Percentiles rank a stretch among this genome's conserved stretches.
Conservation (phyloP, 2,888 invertebrate genomes). For the Celastrina argiolus region DNA sequence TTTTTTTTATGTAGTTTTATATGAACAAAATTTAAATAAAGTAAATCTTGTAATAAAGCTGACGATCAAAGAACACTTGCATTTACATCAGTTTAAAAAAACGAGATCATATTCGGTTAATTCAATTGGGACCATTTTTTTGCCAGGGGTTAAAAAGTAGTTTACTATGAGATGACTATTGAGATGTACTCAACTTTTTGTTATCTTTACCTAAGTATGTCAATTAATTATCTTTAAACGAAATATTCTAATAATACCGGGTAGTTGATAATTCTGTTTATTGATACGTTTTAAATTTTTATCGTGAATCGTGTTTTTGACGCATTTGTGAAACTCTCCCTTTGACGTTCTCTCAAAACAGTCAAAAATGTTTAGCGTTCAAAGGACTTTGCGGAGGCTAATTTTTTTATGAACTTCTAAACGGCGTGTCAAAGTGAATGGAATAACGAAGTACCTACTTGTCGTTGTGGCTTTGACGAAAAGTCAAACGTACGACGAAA, state of each 20-base stretch:
- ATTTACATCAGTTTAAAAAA: too few relatives aligned
- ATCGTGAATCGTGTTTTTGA: background rate
- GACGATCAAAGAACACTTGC: too few relatives aligned
- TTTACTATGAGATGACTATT: too few relatives aligned
- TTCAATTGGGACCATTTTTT: too few relatives aligned
- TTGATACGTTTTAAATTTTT: conserved; percentile 15
- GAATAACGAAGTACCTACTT: conserved; percentile 12
- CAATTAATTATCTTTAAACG: background rate
- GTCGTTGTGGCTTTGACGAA: background rate
- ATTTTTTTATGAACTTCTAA: conserved; percentile 13
- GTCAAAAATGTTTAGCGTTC: background rate
- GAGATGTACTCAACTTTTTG: too few relatives aligned
- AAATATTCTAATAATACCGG: background rate
- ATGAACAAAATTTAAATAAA: too few relatives aligned
- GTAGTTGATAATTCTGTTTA: background rate
- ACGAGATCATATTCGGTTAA: too few relatives aligned
- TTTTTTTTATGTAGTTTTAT: too few relatives aligned
- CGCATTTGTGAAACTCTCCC: background rate
- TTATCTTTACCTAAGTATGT: too few relatives aligned
- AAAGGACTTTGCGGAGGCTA: conserved; percentile 1
- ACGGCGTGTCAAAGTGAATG: conserved; percentile 1
- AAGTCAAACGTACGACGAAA: too few relatives aligned
- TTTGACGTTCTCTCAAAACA: background rate
- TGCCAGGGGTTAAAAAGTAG: too few relatives aligned
- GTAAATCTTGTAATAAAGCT: too few relatives aligned